Percentiles rank a stretch among this genome's conserved stretches.
phyloP scores from a whole-genome alignment of 2,797 vertebrate species.

The Fistularia tabacaria region DNA sequence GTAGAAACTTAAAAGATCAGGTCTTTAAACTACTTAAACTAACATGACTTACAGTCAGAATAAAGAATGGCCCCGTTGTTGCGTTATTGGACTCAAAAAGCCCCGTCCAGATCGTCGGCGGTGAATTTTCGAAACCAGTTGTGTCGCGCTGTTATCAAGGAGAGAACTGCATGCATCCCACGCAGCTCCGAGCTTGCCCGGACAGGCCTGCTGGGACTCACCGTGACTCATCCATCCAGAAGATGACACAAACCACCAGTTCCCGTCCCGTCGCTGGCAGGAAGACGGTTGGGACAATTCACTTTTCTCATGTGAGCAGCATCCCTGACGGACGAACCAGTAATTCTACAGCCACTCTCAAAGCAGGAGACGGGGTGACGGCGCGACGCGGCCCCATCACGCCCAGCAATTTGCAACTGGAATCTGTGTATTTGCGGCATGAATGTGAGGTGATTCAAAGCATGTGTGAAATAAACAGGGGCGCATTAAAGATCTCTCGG shows the following conservation, averaged over 20 bases:
- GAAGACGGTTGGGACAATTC: slow-evolving; percentile 34
- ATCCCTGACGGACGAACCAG: slow-evolving; percentile 31
- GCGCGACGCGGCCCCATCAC: slow-evolving; percentile 25
- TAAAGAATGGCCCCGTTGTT: too few species aligned
- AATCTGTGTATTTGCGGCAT: slow-evolving; percentile 34
- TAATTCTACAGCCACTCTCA: slow-evolving; percentile 23
- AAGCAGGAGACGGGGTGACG: slow-evolving; percentile 15
- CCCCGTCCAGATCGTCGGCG: slow-evolving; percentile 3
- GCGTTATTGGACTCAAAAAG: too few species aligned
- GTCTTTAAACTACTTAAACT: too few species aligned
- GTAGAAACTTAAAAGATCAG: too few species aligned
- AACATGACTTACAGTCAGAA: too few species aligned
- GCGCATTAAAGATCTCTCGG: slow-evolving; percentile 1
- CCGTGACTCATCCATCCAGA: slow-evolving; percentile 61
- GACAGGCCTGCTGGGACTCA: slow-evolving; percentile 49
- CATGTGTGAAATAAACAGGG: not conserved
- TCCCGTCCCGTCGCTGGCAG: slow-evolving; percentile 30
- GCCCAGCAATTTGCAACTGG: slow-evolving; percentile 43
- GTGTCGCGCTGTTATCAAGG: slow-evolving; percentile 7
- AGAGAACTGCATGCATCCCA: slow-evolving; percentile 26
- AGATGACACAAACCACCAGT: slow-evolving; percentile 57
- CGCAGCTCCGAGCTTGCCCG: slow-evolving; percentile 40
- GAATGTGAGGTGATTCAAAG: slow-evolving; percentile 15
- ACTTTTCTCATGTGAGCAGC: slow-evolving; percentile 19
- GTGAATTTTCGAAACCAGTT: slow-evolving; percentile 4